Evolutionary conservation across 2,113 vertebrate species (phyloP), one percentile per base, ranked within the genome.

Genomic region (Phrynosoma platyrhinos): DNA sequence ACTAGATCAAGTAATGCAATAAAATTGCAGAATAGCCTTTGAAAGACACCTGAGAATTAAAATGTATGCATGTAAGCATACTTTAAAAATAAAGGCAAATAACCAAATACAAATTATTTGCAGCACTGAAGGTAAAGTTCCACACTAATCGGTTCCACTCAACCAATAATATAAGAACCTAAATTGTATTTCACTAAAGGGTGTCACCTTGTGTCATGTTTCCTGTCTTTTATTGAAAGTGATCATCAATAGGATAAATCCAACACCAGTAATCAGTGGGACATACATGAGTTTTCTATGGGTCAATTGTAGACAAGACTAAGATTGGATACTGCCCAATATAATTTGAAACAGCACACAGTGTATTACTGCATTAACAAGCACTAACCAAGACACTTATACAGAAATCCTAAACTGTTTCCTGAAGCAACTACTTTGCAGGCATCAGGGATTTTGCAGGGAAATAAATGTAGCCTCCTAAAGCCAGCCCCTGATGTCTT

Each of bases 321-420:
- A 30, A 30, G 25, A n/a, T 71, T 71, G 68, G 68, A 71, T 71
- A 27, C 30, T 7, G 25, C 12, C 25, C 25, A 30, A 30, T 10
- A 30, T 12, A 71, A 30, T 91, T 93, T 93, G 90, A 30, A 21
- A 83, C 53, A 62, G 58, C 89, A 90, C 89, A 92, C 85, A 82
- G 30, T 64, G 89, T 87, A 84, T 32, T 1, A 88, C 84, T 86
- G 79, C 76, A 93, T 92, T 62, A 62, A 62, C 58, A 62, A 62
- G 58, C 91, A 91, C 27, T 58, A 91, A 88, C 94, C 91, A 95
- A 87, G 82, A 83, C 91, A 92, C 90, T 90, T 85, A 94, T 90
- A 93, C 88, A 94, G 91, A 93, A 92, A 87, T 83, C 88, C 91
- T 91, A 91, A 86, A 52, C 30, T 82, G 78, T 82, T 86, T 89